A percentile compares a stretch with the other conserved stretches of the same genome.
Conservation (phyloP, 2,797 vertebrate species). For the Thaleichthys pacificus region DNA sequence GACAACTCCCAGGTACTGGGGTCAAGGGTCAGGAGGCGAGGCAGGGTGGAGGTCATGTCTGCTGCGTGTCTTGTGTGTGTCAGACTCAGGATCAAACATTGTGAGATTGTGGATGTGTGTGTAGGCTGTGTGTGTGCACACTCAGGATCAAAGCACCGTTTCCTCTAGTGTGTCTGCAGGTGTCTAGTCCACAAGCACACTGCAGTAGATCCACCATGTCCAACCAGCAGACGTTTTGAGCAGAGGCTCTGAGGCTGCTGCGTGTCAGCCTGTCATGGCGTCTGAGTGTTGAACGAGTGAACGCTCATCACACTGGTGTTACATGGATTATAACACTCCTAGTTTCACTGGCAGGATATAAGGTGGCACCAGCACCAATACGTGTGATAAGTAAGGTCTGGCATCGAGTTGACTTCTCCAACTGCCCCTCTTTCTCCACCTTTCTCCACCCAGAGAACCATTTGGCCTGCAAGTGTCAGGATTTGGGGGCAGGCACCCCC, state of each 20-base stretch:
- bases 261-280: no score
- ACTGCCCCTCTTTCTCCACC: background rate
- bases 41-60: background rate
- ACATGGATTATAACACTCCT: background rate
- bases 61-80: background rate
- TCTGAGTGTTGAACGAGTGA: no score
- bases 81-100: background rate
- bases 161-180: slow-evolving; percentile 55
- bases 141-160: slow-evolving; percentile 52
- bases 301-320: background rate
- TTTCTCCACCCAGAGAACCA: background rate
- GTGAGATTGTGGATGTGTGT: background rate
- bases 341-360: slow-evolving; percentile 1
- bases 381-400: no score
- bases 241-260: no score
- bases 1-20: slow-evolving; percentile 36
- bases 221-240: background rate
- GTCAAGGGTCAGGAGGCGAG: background rate
- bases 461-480: background rate
- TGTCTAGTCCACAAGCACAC: slow-evolving; percentile 39
- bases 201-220: background rate
- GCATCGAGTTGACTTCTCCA: no score
- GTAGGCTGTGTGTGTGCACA: background rate
- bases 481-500: background rate
- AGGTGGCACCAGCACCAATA: background rate